Evolutionary conservation across 30 jellyfish, hydroid and myxozoan species (phyloP).

Genomic region (Turritopsis rubra): DNA sequence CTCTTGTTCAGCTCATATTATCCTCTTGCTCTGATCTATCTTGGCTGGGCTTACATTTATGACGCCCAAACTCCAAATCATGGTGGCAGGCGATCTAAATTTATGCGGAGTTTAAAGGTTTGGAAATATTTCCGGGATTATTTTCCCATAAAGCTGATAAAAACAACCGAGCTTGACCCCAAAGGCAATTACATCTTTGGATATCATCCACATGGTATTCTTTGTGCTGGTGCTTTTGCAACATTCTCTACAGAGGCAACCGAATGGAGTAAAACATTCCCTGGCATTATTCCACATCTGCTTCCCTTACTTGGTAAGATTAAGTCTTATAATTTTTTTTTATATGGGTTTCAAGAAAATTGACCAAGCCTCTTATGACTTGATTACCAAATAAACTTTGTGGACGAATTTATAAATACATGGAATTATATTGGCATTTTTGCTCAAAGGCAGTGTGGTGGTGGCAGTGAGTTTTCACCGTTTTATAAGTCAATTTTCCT

Average conservation of each 20-base stretch:
- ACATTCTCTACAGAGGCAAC: slow-evolving; percentile 78
- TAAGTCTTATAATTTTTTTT: too few relatives aligned
- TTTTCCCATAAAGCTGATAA: slow-evolving; percentile 51
- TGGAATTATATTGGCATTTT: too few relatives aligned
- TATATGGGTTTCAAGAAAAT: neutral
- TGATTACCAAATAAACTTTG: too few relatives aligned
- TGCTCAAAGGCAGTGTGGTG: too few relatives aligned
- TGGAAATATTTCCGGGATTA: slow-evolving; percentile 73
- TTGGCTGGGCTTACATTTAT: slow-evolving; percentile 79
- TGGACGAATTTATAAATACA: too few relatives aligned
- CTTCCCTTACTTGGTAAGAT: slow-evolving; percentile 59
- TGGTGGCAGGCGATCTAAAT: slow-evolving; percentile 74
- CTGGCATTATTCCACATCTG: slow-evolving; percentile 68
- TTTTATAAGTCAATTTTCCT: too few relatives aligned
- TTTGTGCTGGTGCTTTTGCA: slow-evolving; percentile 80
- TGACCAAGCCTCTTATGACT: neutral
- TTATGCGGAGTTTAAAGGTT: slow-evolving; percentile 48
- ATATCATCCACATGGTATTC: slow-evolving; percentile 82
- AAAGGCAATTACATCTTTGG: slow-evolving; percentile 66
- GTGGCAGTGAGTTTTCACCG: too few relatives aligned
- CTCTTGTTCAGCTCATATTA: slow-evolving; percentile 68
- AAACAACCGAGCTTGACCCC: slow-evolving; percentile 71
- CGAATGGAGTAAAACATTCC: slow-evolving; percentile 48
- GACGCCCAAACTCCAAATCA: slow-evolving; percentile 79
- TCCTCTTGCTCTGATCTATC: slow-evolving; percentile 70